A percentile compares a stretch with the other conserved stretches of the same genome.
Evolutionary conservation across 2,113 vertebrate species (phyloP).

Genomic region (Oreochromis spilurus): DNA sequence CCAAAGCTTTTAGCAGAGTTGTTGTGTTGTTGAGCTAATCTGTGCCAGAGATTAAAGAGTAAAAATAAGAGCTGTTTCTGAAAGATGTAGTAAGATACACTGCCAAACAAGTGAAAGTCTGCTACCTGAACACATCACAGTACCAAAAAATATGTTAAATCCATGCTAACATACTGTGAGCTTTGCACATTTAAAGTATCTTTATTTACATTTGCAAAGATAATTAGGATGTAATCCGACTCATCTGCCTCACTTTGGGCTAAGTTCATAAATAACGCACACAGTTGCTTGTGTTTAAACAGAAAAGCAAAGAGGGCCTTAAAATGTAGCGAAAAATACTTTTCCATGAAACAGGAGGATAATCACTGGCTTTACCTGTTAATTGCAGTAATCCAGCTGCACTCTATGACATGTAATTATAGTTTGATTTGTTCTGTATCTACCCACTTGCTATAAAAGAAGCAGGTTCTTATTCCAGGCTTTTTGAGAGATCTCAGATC

Average conservation of each 20-base stretch:
- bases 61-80: background rate
- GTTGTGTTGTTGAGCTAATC: slow-evolving; percentile 7
- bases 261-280: background rate
- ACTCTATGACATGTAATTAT: slow-evolving; percentile 42
- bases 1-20: background rate
- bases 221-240: background rate
- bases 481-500: slow-evolving; percentile 1
- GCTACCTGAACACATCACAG: background rate
- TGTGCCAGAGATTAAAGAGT: slow-evolving; percentile 3
- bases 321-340: slow-evolving; percentile 19
- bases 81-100: background rate
- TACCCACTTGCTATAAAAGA: background rate
- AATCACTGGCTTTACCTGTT: slow-evolving; percentile 49
- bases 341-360: slow-evolving; percentile 29
- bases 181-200: background rate
- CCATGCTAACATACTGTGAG: background rate
- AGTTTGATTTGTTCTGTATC: background rate
- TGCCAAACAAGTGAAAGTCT: background rate
- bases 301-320: background rate
- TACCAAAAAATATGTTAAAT: background rate
- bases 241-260: background rate
- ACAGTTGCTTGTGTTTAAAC: background rate
- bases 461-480: background rate
- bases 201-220: background rate
- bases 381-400: slow-evolving; percentile 46